Evolutionary conservation across 1,140 invertebrate species (phyloP).

Genomic region (Drosophila saltans): DNA sequence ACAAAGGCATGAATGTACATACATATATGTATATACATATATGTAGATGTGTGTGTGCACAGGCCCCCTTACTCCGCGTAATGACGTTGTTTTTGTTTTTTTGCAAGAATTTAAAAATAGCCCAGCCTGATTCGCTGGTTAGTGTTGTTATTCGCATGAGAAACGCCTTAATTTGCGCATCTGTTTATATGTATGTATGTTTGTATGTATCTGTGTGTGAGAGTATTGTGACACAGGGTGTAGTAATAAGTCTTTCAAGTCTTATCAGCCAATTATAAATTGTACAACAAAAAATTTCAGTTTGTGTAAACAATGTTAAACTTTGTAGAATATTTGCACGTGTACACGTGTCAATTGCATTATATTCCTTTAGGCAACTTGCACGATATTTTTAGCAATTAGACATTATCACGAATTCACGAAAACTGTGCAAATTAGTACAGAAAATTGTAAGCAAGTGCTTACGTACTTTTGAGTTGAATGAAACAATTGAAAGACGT

Average conservation of each 20-base stretch:
- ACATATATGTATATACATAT: background rate
- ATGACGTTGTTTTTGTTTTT: constrained; percentile 53
- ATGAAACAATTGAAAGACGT: background rate
- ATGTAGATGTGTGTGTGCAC: constrained; percentile 23
- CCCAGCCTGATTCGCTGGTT: constrained; percentile 45
- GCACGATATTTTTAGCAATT: background rate
- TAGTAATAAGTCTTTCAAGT: constrained; percentile 9
- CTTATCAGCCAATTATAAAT: constrained; percentile 13
- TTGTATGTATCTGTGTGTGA: constrained; percentile 12
- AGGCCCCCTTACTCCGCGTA: constrained; percentile 23
- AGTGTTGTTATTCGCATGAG: constrained; percentile 3
- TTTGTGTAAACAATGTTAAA: constrained; percentile 18
- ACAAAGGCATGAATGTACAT: constrained; percentile 16
- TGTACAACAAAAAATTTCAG: background rate
- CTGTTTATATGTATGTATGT: constrained; percentile 19
- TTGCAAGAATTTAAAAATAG: constrained; percentile 73
- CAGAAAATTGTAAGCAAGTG: background rate
- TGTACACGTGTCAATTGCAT: background rate
- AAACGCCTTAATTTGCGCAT: constrained; percentile 28
- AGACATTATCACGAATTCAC: background rate
- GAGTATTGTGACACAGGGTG: constrained; percentile 37
- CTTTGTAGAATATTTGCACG: background rate
- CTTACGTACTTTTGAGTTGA: background rate
- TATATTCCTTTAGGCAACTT: background rate
- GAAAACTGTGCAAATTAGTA: background rate